These are phyloP conservation scores for Gymnocypris eckloni DNA, from an alignment of 2,797 vertebrate genomes.

Conservation along the genomic window DNA sequence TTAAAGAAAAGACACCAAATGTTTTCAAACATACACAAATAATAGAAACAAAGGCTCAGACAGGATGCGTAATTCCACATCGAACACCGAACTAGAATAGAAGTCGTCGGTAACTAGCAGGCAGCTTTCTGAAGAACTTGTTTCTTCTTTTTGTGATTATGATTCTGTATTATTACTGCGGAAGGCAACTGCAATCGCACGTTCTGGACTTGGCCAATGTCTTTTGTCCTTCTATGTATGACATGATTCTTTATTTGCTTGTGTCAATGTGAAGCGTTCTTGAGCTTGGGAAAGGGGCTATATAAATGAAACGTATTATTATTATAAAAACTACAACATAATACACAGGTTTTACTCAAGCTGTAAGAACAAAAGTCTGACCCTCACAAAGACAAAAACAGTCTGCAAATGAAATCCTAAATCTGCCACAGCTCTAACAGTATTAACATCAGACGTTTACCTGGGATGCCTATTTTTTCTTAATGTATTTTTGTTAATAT, in stretches of 20 bases:
- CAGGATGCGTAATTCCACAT: not conserved
- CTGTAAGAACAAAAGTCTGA: not conserved
- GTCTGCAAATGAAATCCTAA: not conserved
- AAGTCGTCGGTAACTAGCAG: too few species aligned
- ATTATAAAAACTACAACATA: not conserved
- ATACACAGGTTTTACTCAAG: not conserved
- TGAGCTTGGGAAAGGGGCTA: too few species aligned
- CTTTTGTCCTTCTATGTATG: too few species aligned
- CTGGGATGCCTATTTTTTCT: not conserved
- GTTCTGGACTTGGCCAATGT: too few species aligned
- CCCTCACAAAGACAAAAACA: not conserved
- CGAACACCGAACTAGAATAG: not conserved
- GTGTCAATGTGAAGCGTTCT: too few species aligned
- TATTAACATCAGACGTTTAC: not conserved
- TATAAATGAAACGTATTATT: too few species aligned
- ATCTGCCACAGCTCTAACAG: not conserved
- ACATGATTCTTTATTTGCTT: too few species aligned
- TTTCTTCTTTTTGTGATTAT: too few species aligned
- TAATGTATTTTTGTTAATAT: too few species aligned
- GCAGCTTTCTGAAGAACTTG: too few species aligned
- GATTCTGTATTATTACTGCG: too few species aligned
- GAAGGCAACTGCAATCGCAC: too few species aligned
- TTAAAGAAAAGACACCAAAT: slow-evolving; percentile 80
- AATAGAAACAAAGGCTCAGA: slow-evolving; percentile 33
- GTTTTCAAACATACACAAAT: not conserved